These are phyloP conservation scores for Lanius ludovicianus DNA, from an alignment of 2,113 vertebrate species.

Conservation along the genomic window DNA sequence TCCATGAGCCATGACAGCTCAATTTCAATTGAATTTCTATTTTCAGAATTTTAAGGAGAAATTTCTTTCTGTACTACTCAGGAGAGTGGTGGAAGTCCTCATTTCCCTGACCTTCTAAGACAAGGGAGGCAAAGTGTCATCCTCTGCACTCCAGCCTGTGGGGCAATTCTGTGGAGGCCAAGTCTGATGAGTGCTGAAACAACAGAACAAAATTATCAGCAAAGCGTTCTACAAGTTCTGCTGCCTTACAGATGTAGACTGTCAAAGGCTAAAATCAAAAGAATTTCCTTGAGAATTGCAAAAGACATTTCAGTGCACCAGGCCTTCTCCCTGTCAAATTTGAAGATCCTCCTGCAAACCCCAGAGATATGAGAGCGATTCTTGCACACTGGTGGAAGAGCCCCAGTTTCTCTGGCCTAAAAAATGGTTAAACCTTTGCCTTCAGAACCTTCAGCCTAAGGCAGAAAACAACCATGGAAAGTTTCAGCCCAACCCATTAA, in stretches of 20 bases:
- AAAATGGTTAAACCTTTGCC: not conserved
- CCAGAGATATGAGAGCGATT: not conserved
- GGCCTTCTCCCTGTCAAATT: not conserved
- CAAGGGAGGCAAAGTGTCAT: not conserved
- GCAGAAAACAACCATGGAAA: slow-evolving; percentile 10
- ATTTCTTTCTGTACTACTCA: not conserved
- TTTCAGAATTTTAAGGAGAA: not conserved
- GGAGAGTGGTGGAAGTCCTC: not conserved
- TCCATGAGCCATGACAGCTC: not conserved
- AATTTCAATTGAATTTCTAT: not conserved
- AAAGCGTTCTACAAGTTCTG: not conserved
- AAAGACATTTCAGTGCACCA: not conserved
- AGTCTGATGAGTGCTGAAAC: accelerated
- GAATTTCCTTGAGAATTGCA: not conserved
- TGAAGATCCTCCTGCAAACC: not conserved
- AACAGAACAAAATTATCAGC: not conserved
- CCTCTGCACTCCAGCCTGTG: accelerated
- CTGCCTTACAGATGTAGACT: not conserved
- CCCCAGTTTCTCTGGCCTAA: not conserved
- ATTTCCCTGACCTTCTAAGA: not conserved
- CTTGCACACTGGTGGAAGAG: not conserved
- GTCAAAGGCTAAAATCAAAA: not conserved
- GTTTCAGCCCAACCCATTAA: not conserved
- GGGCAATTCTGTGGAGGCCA: not conserved
- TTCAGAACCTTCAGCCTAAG: not conserved